phyloP scores from a whole-genome alignment of 2,113 vertebrate species.

The Thunnus thynnus region DNA sequence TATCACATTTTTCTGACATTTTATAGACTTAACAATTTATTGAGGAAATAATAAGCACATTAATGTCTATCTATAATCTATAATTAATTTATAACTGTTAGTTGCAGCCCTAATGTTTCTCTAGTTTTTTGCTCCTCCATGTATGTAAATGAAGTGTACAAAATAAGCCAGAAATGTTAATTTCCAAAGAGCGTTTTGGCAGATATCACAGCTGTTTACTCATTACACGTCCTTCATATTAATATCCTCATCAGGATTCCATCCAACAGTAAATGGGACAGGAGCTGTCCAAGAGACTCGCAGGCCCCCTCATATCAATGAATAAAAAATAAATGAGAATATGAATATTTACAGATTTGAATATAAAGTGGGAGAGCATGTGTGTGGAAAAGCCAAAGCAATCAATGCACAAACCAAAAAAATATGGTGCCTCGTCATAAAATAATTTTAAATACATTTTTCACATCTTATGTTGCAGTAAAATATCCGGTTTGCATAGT shows the following conservation, averaged over 20 bases:
- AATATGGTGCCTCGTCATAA: not conserved
- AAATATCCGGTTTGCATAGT: no score
- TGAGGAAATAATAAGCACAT: no score
- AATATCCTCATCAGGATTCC: conserved; percentile 15
- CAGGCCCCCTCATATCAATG: not conserved
- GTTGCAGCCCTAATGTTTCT: not conserved
- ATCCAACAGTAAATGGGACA: not conserved
- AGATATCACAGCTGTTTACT: not conserved
- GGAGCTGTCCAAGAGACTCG: not conserved
- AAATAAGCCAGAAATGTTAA: not conserved
- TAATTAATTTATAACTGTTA: no score
- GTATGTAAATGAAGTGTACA: not conserved
- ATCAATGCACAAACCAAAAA: not conserved
- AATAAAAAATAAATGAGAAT: conserved; percentile 10
- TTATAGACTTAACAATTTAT: no score
- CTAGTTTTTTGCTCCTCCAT: not conserved
- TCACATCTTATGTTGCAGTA: no score
- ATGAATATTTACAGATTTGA: conserved; percentile 32
- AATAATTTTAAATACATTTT: no score
- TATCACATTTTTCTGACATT: no score
- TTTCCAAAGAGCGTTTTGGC: not conserved
- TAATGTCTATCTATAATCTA: no score
- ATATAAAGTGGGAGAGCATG: conserved; percentile 1
- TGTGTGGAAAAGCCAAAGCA: not conserved
- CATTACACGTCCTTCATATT: not conserved